Evolutionary conservation across 2,888 invertebrate genomes (phyloP), one percentile per base, ranked within the genome.

Genomic region (Pristionchus japonicus): DNA sequence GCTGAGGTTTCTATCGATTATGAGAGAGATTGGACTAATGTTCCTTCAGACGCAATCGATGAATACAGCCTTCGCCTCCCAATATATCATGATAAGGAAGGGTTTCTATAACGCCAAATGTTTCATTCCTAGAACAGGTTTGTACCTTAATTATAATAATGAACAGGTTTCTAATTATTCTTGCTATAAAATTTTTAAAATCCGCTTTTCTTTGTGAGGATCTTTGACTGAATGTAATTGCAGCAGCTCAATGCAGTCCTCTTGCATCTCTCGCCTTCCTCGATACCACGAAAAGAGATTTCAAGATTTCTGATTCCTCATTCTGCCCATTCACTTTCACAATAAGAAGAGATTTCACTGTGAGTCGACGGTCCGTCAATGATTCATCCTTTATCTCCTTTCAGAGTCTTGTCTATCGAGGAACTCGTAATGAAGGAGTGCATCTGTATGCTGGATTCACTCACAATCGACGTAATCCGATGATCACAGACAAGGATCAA

Each of bases 51-150:
- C 37, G 15, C 57, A 37, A 64, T 40, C 61, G 0, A 23, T 34
- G 23, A n/a, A n/a, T 9, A 20, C n/a, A 3, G 57, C 85, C 7
- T 64, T 40, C 64, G 61, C 61, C 3, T 57, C 85, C 23, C 64
- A 57, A n/a, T 85, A 85, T 57, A 64, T 85, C 7, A 17, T 20
- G 11, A n/a, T 85, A 6, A 17, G 85, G 34, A 85, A 85, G 40
- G 85, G 61, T 9, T 85, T 85, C 64, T 85, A 85, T 40, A 85
- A 85, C 20, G 85, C 85, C 11, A 57, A 64, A 37, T 85, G 85
- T 17, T 61, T 61, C 64, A 27, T 52, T 17, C 40, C 85, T 37
- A 20, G 40, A 27, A n/a, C 61, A 61, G 27, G 61, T 61, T 27
- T 20, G 20, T 61, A 61, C 9, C 9, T 3, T n/a, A 27, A 4